Percentiles rank a stretch among this genome's conserved stretches.
Conservation (phyloP, 2,113 vertebrate species). For the Climacteris rufus region DNA sequence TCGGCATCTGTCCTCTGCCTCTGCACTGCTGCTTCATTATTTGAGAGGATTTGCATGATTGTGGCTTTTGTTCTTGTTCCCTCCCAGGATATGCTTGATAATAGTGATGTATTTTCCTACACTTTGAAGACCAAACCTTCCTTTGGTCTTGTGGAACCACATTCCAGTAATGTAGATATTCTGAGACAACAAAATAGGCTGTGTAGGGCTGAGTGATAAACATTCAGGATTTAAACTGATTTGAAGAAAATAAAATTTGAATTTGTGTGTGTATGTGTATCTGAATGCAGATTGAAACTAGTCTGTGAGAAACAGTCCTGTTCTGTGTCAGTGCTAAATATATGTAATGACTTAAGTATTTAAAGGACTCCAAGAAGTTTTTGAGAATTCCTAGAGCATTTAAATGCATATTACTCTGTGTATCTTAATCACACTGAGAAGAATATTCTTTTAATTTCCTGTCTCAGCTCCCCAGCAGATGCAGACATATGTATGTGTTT, state of each 20-base stretch:
- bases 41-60: not conserved
- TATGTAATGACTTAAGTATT: not conserved
- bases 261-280: not conserved
- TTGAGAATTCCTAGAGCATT: not conserved
- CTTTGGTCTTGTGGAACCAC: not conserved
- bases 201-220: not conserved
- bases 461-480: not conserved
- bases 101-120: not conserved
- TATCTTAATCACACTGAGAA: not conserved
- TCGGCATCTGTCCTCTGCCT: not conserved
- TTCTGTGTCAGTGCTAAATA: not conserved
- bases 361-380: not conserved
- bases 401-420: not conserved
- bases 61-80: not conserved
- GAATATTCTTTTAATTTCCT: not conserved
- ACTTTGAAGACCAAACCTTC: not conserved
- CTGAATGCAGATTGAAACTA: not conserved
- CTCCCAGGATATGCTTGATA: not conserved
- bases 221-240: not conserved
- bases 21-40: not conserved
- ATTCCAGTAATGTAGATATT: not conserved
- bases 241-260: not conserved
- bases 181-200: not conserved
- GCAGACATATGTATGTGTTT: not conserved
- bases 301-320: not conserved